A percentile compares a stretch with the other conserved stretches of the same genome.
These are phyloP conservation scores for Camptogramma bilineatum DNA, from an alignment of 2,888 invertebrate species.

Conservation along the genomic window DNA sequence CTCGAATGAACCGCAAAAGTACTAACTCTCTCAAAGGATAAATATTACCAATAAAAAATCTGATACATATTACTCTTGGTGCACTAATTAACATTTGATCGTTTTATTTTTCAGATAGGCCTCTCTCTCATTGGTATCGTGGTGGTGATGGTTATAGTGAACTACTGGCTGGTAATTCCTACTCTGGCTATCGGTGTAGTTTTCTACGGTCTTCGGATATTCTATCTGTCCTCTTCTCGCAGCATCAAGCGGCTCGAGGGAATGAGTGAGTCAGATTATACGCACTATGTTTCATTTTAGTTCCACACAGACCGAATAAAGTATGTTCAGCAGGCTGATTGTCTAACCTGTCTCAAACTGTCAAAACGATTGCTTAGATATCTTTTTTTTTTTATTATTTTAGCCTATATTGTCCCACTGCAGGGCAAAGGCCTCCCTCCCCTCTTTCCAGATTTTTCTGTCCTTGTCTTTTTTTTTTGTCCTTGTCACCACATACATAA, in stretches of 20 bases:
- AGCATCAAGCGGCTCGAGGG: conserved; percentile 93
- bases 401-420: too few species aligned
- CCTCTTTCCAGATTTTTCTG: too few species aligned
- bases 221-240: conserved; percentile 92
- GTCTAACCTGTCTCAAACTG: not conserved
- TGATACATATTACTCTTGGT: too few species aligned
- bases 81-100: not conserved
- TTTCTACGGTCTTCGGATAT: conserved; percentile 90
- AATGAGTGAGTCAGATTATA: conserved; percentile 88
- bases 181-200: conserved; percentile 89
- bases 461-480: too few species aligned
- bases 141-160: conserved; percentile 90
- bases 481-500: too few species aligned
- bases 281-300: conserved; percentile 42
- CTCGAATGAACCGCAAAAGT: too few species aligned
- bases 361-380: too few species aligned
- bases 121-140: conserved; percentile 92
- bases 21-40: too few species aligned
- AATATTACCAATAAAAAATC: not conserved
- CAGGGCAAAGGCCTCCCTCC: too few species aligned
- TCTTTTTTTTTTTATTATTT: too few species aligned
- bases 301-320: not conserved
- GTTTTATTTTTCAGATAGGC: conserved; percentile 87
- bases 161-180: conserved; percentile 90
- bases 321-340: not conserved